Base-by-base conservation (phyloP, 2,888 invertebrate genomes). In the Achlya flavicornis region DNA sequence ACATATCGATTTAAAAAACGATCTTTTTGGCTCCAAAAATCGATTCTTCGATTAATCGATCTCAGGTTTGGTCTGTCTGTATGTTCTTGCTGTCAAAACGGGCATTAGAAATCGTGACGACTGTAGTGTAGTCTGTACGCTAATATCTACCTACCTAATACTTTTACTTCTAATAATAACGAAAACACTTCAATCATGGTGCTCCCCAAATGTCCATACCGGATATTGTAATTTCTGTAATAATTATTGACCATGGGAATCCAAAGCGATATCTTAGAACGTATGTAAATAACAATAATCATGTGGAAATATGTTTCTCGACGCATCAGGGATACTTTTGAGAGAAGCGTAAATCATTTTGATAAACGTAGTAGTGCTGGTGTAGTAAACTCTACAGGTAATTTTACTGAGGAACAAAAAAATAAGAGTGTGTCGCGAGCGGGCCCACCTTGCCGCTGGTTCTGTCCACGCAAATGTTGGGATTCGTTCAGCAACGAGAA, bases 301-400 rank as follows among this genome's bases (percentile, higher is more conserved):
- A 95, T 95, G 94, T 95, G 94, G 94, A 94, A 94, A 85, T 94
- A 92, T 92, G 90, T 94, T 62, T 86, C 94, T 38, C 89, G 94
- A 46, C 91, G 94, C 61, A 81, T 94, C 63, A 87, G 90, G 75
- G 94, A 94, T 72, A 90, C 92, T 41, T 85, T 94, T 72, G 94
- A 94, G 73, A 87, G 91, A 75, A 87, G 92, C 77, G 91, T 86
- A 64, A 92, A 91, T 76, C 90, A 91, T 78, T 91, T 94, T 73
- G 94, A 94, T 74, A 90, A 89, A 81, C 86, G 92, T 57, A 89
- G 91, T 72, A 86, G 90, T 61, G 86, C 91, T 67, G 88, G 84
- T 46, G 81, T 91, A 66, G 86, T 87, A 58, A 89, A 88, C 72
- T 72, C 86, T 63, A 65, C 85, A 57, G 76, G 72, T 35, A 82